Conservation (phyloP, 2,113 vertebrate genomes). For the Rallus limicola region DNA sequence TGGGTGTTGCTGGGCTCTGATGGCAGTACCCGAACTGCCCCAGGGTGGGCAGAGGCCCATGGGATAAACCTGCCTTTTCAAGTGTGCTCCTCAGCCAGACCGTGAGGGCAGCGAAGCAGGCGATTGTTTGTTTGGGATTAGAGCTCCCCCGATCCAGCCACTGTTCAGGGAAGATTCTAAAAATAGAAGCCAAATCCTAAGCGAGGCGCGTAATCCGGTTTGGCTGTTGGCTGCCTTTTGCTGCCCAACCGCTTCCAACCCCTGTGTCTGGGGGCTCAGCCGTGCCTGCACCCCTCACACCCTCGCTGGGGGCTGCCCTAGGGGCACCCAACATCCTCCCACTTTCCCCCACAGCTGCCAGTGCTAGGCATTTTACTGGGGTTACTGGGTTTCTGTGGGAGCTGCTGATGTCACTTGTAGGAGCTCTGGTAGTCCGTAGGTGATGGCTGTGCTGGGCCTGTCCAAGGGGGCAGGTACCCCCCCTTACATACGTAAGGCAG, state of each 20-base stretch:
- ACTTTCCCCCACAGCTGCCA: not conserved
- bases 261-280: fast-evolving
- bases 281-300: fast-evolving
- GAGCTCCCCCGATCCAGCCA: not conserved
- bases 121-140: not conserved
- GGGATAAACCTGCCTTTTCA: not conserved
- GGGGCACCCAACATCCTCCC: not conserved
- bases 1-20: not conserved
- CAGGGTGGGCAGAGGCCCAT: not conserved
- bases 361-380: not conserved
- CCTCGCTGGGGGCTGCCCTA: not conserved
- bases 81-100: not conserved
- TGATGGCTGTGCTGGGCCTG: not conserved
- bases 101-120: not conserved
- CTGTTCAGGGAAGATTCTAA: not conserved
- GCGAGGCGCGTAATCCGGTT: not conserved
- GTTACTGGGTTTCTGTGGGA: not conserved
- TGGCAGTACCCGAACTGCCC: too few species aligned
- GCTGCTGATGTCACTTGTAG: not conserved
- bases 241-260: fast-evolving
- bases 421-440: not conserved
- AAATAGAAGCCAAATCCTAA: conserved; percentile 6
- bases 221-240: not conserved
- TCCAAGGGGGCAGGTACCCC: not conserved
- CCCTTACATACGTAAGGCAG: fast-evolving